Evolutionary conservation across 2,797 vertebrate species (phyloP).

Genomic region (Neomorphus geoffroyi): DNA sequence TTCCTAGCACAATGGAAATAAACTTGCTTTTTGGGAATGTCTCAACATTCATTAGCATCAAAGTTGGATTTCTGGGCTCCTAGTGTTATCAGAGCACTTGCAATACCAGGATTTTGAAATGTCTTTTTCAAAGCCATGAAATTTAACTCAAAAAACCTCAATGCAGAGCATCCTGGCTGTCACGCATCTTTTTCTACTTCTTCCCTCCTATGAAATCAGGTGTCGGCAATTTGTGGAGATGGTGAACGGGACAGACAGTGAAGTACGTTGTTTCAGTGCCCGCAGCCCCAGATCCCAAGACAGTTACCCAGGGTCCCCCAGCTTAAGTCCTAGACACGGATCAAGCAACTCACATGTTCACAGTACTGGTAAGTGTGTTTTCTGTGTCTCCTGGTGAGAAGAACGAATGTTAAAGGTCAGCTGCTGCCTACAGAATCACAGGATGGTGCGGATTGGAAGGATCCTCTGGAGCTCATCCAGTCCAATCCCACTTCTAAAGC

Average conservation of each 20-base stretch:
- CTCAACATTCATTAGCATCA: neutral
- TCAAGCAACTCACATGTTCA: conserved; percentile 89
- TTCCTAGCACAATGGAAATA: neutral
- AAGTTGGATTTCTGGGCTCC: neutral
- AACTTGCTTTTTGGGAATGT: neutral
- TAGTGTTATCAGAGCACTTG: neutral
- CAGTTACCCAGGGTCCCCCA: conserved; percentile 93
- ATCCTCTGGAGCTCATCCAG: no score
- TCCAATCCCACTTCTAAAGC: no score
- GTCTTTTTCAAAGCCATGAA: neutral
- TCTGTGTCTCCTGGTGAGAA: neutral
- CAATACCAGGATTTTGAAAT: neutral
- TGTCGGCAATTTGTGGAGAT: conserved; percentile 99
- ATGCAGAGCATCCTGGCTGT: conserved; percentile 9
- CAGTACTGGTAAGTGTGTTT: conserved; percentile 80
- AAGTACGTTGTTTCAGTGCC: conserved; percentile 90
- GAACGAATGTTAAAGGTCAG: neutral
- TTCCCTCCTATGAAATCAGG: conserved; percentile 71
- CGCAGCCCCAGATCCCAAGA: conserved; percentile 96
- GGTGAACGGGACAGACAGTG: conserved; percentile 98
- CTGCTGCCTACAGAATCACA: no score
- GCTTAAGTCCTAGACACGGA: conserved; percentile 89
- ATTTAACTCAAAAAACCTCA: neutral
- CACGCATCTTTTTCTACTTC: neutral
- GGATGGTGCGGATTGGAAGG: no score